phyloP scores from a whole-genome alignment of 2,888 invertebrate genomes.

The Aquatica leii region DNA sequence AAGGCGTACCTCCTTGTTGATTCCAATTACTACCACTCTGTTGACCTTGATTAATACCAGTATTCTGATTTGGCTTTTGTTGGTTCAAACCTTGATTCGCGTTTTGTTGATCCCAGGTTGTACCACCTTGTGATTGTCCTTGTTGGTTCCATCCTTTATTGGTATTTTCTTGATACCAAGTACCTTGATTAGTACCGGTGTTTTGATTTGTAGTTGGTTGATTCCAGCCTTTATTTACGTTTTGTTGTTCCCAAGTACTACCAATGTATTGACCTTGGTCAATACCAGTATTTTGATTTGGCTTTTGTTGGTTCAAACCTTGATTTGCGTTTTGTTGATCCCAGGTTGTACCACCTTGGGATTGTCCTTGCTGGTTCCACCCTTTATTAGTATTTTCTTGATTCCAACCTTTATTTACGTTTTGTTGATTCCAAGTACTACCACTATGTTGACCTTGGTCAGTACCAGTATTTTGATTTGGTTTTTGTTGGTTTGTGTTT shows the following conservation, averaged over 20 bases:
- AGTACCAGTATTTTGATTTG: constrained; percentile 7
- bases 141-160: not conserved
- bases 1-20: not conserved
- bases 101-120: not conserved
- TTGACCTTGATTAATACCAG: not conserved
- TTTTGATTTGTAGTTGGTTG: not conserved
- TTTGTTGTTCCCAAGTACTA: not conserved
- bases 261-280: not conserved
- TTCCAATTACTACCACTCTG: not conserved
- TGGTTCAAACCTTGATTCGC: not conserved
- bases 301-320: not conserved
- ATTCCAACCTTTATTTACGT: not conserved
- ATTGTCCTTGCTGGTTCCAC: not conserved
- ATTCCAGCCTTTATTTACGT: not conserved
- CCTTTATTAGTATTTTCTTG: too few relatives aligned
- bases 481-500: not conserved
- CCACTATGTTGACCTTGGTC: not conserved
- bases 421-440: not conserved
- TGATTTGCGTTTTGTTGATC: not conserved
- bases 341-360: constrained; percentile 2
- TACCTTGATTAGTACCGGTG: not conserved
- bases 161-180: too few relatives aligned
- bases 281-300: not conserved
- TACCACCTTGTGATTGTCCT: constrained; percentile 1
- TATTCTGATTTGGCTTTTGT: constrained; percentile 6